Evolutionary conservation across 2,888 invertebrate species (phyloP).

Genomic region (Colletes collaris): DNA sequence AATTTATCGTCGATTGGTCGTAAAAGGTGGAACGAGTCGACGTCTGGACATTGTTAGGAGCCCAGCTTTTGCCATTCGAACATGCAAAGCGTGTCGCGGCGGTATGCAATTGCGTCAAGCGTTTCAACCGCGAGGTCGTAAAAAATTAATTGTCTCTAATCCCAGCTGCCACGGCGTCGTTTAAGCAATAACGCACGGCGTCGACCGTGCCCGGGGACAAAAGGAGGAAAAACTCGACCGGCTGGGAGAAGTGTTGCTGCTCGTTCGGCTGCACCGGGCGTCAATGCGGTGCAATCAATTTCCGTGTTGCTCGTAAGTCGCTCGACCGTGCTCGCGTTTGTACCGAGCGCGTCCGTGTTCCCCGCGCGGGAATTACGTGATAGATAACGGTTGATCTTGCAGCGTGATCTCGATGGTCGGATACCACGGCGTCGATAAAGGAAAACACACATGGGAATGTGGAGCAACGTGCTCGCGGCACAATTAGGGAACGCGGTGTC

Average conservation of each 20-base stretch:
- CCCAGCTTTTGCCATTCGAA: too few relatives aligned
- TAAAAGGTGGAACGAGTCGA: conserved; percentile 1
- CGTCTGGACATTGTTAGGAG: too few relatives aligned
- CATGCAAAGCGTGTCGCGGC: not conserved
- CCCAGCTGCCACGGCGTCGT: conserved; percentile 14
- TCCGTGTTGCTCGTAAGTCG: conserved; percentile 48
- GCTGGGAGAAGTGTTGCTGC: conserved; percentile 6
- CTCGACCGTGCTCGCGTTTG: conserved; percentile 12
- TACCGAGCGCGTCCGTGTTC: conserved; percentile 9
- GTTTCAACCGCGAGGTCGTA: not conserved
- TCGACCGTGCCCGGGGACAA: not conserved
- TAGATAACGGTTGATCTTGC: conserved; percentile 67
- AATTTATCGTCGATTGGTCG: not conserved
- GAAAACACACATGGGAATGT: conserved; percentile 21
- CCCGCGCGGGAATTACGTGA: conserved; percentile 58
- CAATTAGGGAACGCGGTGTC: not conserved
- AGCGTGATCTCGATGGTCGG: conserved; percentile 44
- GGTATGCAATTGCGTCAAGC: conserved; percentile 19
- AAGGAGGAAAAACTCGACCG: conserved; percentile 20
- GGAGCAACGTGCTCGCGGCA: conserved; percentile 15
- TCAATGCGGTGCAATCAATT: conserved; percentile 57
- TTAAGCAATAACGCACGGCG: conserved; percentile 15
- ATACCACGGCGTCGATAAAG: conserved; percentile 42
- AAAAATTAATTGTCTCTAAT: conserved; percentile 43
- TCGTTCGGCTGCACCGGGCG: conserved; percentile 34